Evolutionary conservation across 2,888 invertebrate species (phyloP).

Genomic region (Xylophagus ater): DNA sequence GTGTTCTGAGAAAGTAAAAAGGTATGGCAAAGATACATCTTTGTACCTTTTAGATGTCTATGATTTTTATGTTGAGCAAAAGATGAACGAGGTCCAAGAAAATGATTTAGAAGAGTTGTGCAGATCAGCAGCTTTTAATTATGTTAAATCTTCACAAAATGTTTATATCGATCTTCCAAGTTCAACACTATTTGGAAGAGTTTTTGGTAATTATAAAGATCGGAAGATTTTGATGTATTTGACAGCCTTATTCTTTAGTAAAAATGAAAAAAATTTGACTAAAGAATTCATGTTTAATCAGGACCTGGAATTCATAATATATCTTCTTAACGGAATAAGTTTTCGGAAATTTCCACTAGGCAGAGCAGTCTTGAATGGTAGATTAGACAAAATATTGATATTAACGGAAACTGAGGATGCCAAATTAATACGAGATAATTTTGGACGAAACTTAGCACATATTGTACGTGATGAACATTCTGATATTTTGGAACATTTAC

Average conservation of each 20-base stretch:
- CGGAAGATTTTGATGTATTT: not conserved
- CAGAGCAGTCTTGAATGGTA: conserved; percentile 1
- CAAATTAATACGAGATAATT: not conserved
- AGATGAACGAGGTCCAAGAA: not conserved
- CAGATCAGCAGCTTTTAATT: not conserved
- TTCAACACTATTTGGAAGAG: not conserved
- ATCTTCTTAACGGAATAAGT: not conserved
- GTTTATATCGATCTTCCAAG: not conserved
- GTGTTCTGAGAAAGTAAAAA: not conserved
- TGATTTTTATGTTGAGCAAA: not conserved
- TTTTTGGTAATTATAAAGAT: conserved; percentile 1
- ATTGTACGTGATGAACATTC: conserved; percentile 1
- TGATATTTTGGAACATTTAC: not conserved
- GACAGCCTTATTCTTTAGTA: not conserved
- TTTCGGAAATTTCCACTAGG: conserved; percentile 1
- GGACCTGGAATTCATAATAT: not conserved
- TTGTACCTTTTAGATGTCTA: conserved; percentile 1
- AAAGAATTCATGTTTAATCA: conserved; percentile 1
- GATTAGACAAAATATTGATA: not conserved
- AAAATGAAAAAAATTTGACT: not conserved
- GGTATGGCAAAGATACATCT: not conserved
- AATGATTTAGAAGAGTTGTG: not conserved
- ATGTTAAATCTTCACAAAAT: not conserved
- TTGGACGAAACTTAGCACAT: not conserved
- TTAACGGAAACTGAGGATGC: not conserved